These are phyloP conservation scores for Bombus vancouverensis DNA, from an alignment of 1,140 invertebrate genomes.

Conservation along the genomic window DNA sequence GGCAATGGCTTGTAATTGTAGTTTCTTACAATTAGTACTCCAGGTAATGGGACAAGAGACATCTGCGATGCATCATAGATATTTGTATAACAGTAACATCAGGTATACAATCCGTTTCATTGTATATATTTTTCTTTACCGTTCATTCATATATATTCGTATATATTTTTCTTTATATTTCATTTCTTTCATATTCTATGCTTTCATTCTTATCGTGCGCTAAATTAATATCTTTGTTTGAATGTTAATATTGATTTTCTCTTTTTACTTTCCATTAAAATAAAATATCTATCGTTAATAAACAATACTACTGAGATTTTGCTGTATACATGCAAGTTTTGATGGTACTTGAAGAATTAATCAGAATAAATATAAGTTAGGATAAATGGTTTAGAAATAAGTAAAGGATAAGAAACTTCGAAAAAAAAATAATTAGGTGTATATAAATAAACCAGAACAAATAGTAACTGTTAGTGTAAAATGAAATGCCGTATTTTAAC, in stretches of 20 bases:
- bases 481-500: neutral
- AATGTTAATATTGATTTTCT: neutral
- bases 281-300: too few relatives aligned
- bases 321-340: too few relatives aligned
- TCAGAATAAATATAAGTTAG: too few relatives aligned
- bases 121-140: neutral
- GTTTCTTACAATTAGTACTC: neutral
- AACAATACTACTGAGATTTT: neutral
- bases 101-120: neutral
- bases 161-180: neutral
- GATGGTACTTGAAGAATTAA: too few relatives aligned
- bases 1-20: constrained; percentile 11
- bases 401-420: too few relatives aligned
- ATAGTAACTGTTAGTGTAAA: neutral
- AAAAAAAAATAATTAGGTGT: too few relatives aligned
- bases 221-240: neutral
- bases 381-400: too few relatives aligned
- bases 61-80: neutral
- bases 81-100: neutral
- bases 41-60: neutral
- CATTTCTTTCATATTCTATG: neutral
- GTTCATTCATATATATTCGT: neutral
- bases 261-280: neutral
- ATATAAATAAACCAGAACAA: neutral
- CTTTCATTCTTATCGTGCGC: neutral